These are phyloP conservation scores for Caenorhabditis wallacei DNA, from an alignment of 2,888 invertebrate genomes.

Conservation along the genomic window DNA sequence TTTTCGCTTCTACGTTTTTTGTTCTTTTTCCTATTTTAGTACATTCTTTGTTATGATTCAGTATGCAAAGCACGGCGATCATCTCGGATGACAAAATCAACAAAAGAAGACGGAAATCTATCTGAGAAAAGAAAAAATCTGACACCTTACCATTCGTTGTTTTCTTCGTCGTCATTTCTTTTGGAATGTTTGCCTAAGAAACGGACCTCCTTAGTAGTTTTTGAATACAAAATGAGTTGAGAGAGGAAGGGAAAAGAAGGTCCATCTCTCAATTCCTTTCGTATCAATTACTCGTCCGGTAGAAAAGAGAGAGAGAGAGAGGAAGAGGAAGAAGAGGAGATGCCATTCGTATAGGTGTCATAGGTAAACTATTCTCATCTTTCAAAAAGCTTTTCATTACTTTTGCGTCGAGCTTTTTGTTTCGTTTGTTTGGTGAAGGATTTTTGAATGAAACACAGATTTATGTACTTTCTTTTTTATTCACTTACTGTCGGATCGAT, in stretches of 20 bases:
- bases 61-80: slow-evolving; percentile 52
- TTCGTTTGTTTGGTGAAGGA: slow-evolving; percentile 38
- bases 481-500: not conserved
- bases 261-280: slow-evolving; percentile 13
- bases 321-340: not conserved
- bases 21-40: slow-evolving; percentile 33
- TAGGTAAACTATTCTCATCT: slow-evolving; percentile 59
- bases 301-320: not conserved
- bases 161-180: slow-evolving; percentile 21
- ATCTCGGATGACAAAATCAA: slow-evolving; percentile 60
- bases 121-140: slow-evolving; percentile 54
- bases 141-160: slow-evolving; percentile 57
- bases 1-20: too few relatives aligned
- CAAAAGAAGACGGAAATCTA: slow-evolving; percentile 56
- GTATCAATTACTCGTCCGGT: slow-evolving; percentile 40
- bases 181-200: slow-evolving; percentile 45
- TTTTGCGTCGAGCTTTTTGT: slow-evolving; percentile 34
- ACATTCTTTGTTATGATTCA: slow-evolving; percentile 49
- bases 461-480: slow-evolving; percentile 28
- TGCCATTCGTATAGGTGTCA: slow-evolving; percentile 60
- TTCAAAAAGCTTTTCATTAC: slow-evolving; percentile 55
- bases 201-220: slow-evolving; percentile 17
- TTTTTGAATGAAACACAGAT: slow-evolving; percentile 20
- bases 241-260: not conserved
- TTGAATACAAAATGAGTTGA: slow-evolving; percentile 52